Base-by-base conservation (phyloP, 1,140 invertebrate species). In the Manduca sexta region DNA sequence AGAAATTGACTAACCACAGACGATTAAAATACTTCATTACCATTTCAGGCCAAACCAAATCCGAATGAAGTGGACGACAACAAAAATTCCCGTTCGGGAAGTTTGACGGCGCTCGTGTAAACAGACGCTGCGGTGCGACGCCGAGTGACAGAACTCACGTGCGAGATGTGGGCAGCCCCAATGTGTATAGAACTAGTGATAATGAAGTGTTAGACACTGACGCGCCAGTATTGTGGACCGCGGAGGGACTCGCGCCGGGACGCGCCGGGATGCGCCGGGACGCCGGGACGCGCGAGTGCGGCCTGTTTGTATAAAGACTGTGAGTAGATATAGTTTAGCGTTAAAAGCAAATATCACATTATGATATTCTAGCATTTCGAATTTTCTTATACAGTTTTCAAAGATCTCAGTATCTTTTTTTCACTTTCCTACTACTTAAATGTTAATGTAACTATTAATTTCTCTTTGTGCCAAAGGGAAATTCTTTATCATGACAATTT, bases 401-500 rank as follows among this genome's bases (percentile, higher is more conserved):
- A 68, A 74, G 29, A 74, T 79, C 81, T 74, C 81, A 75, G 74
- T 57, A 56, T 64, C 74, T 60, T 69, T 69, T 61, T 38, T 53
- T 60, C 38, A 17, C 39, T 56, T 63, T 45, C 63, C 49, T 17
- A 40, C 17, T 11, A n/a, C n/a, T 35, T 10, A 17, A 61, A 56
- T 45, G 58, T 49, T 52, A 56, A 31, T 63, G 38, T 45, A 52
- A 62, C 51, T 56, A 56, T 51, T 41, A n/a, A 45, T 68, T 68
- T 75, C 66, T 76, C 70, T 77, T 26, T 71, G 73, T 80, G 74
- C 75, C 78, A 80, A 79, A 78, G 69, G 74, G 64, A 73, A 73
- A 66, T 64, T 51, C 10, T 57, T 56, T 49, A 69, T 70, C 78
- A 82, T 82, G 78, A 82, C 78, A 82, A 71, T 65, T 69, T 71